Conservation (phyloP, 2,888 invertebrate species). For the Orchesellides sinensis region DNA sequence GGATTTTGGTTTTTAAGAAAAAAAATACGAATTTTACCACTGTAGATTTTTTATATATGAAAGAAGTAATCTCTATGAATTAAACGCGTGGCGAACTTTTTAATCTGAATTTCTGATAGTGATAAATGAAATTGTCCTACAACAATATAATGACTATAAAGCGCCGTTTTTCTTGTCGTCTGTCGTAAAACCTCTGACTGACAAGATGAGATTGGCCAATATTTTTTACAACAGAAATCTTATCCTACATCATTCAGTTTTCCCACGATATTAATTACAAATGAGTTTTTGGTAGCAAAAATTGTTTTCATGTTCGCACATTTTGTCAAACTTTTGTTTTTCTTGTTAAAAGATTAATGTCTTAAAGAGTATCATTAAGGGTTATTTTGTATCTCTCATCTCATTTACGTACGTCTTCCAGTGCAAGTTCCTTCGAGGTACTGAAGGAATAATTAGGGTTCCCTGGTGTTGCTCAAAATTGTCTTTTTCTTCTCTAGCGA, state of each 20-base stretch:
- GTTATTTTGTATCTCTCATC: neutral
- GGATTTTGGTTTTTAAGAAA: too few relatives aligned
- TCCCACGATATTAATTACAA: slow-evolving; percentile 15
- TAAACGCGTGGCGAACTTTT: too few relatives aligned
- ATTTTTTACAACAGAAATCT: neutral
- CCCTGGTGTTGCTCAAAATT: slow-evolving; percentile 51
- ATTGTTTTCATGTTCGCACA: slow-evolving; percentile 28
- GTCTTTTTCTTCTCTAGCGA: slow-evolving; percentile 9
- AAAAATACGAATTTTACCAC: too few relatives aligned
- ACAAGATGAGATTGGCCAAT: neutral
- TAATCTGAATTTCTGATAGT: too few relatives aligned
- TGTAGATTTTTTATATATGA: too few relatives aligned
- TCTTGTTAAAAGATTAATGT: slow-evolving; percentile 15
- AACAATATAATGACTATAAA: too few relatives aligned
- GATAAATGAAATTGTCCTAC: too few relatives aligned
- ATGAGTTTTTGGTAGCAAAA: neutral
- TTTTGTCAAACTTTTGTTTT: slow-evolving; percentile 30
- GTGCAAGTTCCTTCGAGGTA: slow-evolving; percentile 42
- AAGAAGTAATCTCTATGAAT: too few relatives aligned
- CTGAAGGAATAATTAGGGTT: slow-evolving; percentile 34
- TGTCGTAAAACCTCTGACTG: neutral
- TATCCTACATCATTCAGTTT: slow-evolving; percentile 1
- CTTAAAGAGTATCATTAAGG: neutral
- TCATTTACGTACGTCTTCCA: slow-evolving; percentile 8
- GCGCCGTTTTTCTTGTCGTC: too few relatives aligned